A percentile compares a stretch with the other conserved stretches of the same genome.
Conservation (phyloP, 2,888 invertebrate species). For the Hydrotaea diabolus region DNA sequence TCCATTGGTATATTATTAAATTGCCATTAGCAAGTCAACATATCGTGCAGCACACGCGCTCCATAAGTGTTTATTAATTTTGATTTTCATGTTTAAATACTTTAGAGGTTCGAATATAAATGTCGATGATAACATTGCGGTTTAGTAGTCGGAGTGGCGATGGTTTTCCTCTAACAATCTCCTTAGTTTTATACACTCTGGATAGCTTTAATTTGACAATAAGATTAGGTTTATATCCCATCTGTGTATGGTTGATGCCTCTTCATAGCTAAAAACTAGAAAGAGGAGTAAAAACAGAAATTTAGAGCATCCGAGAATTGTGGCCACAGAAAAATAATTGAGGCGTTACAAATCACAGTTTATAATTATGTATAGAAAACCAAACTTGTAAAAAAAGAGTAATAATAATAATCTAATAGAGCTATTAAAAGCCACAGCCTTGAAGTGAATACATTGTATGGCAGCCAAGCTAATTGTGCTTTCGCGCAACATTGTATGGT, state of each 20-base stretch:
- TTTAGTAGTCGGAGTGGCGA: too few species aligned
- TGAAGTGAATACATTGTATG: background rate
- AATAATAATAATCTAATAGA: background rate
- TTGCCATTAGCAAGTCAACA: background rate
- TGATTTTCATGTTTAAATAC: too few species aligned
- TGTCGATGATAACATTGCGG: too few species aligned
- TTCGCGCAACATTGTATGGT: too few species aligned
- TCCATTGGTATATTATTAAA: background rate
- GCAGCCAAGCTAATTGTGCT: too few species aligned
- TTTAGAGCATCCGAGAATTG: background rate
- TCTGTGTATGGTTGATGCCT: too few species aligned
- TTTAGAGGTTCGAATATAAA: too few species aligned
- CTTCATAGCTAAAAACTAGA: too few species aligned
- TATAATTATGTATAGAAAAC: background rate
- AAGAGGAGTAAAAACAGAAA: background rate
- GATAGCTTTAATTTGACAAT: too few species aligned
- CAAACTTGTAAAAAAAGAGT: background rate
- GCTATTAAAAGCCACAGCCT: background rate
- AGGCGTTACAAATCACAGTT: background rate
- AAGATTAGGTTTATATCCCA: too few species aligned
- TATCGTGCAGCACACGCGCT: background rate
- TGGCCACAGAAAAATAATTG: background rate
- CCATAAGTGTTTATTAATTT: background rate
- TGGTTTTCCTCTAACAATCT: too few species aligned
- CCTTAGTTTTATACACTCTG: too few species aligned